These are phyloP conservation scores for Butorides virescens DNA, from an alignment of 2,113 vertebrate genomes.

Conservation along the genomic window DNA sequence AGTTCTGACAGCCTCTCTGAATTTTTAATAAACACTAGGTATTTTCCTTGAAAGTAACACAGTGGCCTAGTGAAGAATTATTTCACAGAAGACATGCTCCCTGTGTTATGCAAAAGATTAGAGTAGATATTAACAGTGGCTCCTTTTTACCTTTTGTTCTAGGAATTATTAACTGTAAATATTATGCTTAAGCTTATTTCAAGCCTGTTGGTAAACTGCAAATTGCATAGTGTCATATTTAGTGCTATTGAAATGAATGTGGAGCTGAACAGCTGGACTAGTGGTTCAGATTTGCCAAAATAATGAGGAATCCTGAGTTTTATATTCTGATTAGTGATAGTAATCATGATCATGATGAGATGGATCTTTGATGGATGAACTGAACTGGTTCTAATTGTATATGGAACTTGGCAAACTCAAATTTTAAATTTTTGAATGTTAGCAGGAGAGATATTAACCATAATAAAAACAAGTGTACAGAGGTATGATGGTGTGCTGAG, in stretches of 20 bases:
- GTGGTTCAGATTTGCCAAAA: neutral
- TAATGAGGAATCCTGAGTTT: neutral
- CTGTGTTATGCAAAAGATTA: neutral
- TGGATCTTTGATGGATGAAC: neutral
- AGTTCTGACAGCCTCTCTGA: neutral
- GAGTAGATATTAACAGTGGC: neutral
- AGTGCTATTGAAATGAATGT: neutral
- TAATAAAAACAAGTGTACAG: neutral
- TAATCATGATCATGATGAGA: neutral
- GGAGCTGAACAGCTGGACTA: neutral
- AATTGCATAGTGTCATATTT: neutral
- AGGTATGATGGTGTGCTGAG: rapidly evolving
- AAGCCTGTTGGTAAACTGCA: neutral
- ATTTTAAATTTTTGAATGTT: neutral
- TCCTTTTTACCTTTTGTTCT: neutral
- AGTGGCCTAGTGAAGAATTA: neutral
- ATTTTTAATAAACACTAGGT: neutral
- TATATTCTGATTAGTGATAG: neutral
- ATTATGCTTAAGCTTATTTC: neutral
- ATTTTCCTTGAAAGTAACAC: neutral
- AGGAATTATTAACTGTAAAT: neutral
- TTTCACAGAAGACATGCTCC: neutral
- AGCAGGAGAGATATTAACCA: neutral
- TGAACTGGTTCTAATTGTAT: neutral
- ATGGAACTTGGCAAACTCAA: neutral